Percentiles rank a stretch among this genome's conserved stretches.
Evolutionary conservation across 1,140 invertebrate genomes (phyloP).

Genomic region (Euwallacea similis): DNA sequence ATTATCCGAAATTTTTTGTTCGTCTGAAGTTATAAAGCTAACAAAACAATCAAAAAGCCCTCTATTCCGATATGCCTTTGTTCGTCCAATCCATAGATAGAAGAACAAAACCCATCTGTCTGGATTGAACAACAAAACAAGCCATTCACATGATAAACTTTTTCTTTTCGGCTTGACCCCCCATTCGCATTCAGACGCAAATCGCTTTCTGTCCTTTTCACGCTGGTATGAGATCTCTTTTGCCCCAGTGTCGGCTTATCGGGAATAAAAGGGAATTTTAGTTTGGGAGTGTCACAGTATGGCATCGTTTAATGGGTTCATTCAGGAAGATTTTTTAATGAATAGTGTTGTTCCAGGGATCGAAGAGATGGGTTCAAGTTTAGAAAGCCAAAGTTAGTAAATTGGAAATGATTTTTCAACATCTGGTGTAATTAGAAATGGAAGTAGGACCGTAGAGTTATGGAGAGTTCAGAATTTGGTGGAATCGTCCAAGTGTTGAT

Average conservation of each 20-base stretch:
- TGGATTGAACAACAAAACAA: slow-evolving; percentile 10
- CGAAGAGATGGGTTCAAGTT: no score
- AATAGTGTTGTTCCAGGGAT: no score
- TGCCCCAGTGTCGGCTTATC: slow-evolving; percentile 6
- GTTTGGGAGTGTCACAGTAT: not conserved
- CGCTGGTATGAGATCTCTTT: slow-evolving; percentile 11
- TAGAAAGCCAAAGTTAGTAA: no score
- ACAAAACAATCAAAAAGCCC: slow-evolving; percentile 5
- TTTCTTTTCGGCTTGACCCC: slow-evolving; percentile 10
- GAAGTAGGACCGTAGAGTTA: no score
- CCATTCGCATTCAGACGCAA: slow-evolving; percentile 14
- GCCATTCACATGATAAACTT: slow-evolving; percentile 13
- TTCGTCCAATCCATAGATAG: not conserved
- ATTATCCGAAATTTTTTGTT: no score
- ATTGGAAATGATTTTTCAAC: no score
- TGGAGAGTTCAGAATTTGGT: no score
- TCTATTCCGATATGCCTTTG: not conserved
- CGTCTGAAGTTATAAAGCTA: not conserved
- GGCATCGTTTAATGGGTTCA: no score
- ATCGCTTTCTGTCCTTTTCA: slow-evolving; percentile 11
- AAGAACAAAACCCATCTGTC: slow-evolving; percentile 11
- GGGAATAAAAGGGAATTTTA: slow-evolving; percentile 10
- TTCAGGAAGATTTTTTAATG: no score
- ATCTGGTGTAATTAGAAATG: no score
- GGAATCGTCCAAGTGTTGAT: no score